phyloP scores from a whole-genome alignment of 2,888 invertebrate genomes.

The Pammene aurita region DNA sequence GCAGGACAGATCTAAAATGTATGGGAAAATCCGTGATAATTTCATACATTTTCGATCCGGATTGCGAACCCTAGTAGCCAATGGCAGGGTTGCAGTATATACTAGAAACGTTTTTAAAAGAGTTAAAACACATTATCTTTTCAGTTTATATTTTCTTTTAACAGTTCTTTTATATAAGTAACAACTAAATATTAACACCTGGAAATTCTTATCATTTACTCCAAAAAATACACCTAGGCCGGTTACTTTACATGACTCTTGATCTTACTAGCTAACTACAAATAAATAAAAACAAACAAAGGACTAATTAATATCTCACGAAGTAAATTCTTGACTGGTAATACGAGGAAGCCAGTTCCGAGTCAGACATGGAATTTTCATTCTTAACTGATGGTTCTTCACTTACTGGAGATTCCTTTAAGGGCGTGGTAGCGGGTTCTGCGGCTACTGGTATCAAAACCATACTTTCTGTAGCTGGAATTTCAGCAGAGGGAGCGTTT shows the following conservation, averaged over 20 bases:
- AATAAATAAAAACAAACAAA: slow-evolving; percentile 36
- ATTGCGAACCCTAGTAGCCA: too few species aligned
- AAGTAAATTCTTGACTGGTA: slow-evolving; percentile 71
- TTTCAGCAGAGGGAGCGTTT: slow-evolving; percentile 38
- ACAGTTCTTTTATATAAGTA: slow-evolving; percentile 24
- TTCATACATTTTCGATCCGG: too few species aligned
- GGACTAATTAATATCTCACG: slow-evolving; percentile 54
- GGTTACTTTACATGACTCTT: slow-evolving; percentile 30
- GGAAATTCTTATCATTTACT: slow-evolving; percentile 38
- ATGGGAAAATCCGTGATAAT: too few species aligned
- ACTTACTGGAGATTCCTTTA: slow-evolving; percentile 42
- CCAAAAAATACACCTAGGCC: slow-evolving; percentile 17
- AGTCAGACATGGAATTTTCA: slow-evolving; percentile 58
- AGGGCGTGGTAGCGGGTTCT: not conserved
- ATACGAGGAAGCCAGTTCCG: slow-evolving; percentile 74
- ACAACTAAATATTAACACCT: slow-evolving; percentile 2
- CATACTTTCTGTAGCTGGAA: slow-evolving; percentile 42
- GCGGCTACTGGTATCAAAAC: slow-evolving; percentile 17
- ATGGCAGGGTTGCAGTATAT: too few species aligned
- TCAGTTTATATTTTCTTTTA: not conserved
- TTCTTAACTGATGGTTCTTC: slow-evolving; percentile 48
- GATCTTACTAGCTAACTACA: slow-evolving; percentile 34
- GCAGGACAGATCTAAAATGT: too few species aligned
- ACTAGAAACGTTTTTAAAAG: too few species aligned
- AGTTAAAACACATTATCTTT: too few species aligned